Conservation (phyloP, 2,113 vertebrate genomes). For the Sinocyclocheilus grahami region DNA sequence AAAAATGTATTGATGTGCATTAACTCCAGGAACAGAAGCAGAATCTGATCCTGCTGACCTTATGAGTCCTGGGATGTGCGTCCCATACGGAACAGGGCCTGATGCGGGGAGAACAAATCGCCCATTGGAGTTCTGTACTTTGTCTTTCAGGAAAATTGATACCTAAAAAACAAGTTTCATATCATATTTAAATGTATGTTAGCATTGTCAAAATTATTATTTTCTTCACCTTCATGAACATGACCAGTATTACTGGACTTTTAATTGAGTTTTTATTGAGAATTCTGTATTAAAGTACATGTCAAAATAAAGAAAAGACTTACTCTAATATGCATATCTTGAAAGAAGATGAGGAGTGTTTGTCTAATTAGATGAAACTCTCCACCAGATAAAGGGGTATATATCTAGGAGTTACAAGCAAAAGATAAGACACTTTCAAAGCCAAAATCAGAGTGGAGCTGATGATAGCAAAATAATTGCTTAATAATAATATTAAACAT, state of each 20-base stretch:
- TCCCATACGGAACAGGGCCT: constrained; percentile 90
- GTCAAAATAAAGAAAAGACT: constrained; percentile 60
- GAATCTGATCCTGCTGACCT: constrained; percentile 73
- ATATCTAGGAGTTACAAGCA: constrained; percentile 75
- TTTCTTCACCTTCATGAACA: neutral
- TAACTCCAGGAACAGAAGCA: neutral
- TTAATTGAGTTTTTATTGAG: neutral
- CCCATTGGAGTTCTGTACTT: constrained; percentile 95
- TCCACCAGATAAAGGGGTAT: constrained; percentile 77
- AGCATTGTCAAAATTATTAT: neutral
- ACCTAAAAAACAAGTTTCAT: constrained; percentile 75
- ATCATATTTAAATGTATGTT: neutral
- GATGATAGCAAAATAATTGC: too few species aligned
- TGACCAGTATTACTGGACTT: neutral
- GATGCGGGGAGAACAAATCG: constrained; percentile 91
- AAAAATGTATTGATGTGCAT: too few species aligned
- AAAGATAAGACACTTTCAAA: neutral
- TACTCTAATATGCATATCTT: constrained; percentile 98
- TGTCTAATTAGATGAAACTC: constrained; percentile 97
- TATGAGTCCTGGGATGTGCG: constrained; percentile 88
- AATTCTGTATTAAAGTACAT: neutral
- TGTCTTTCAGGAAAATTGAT: constrained; percentile 97
- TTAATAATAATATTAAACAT: too few species aligned
- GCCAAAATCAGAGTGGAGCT: too few species aligned
- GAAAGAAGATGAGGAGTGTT: constrained; percentile 94